Evolutionary conservation across 2,888 invertebrate genomes (phyloP).

Genomic region (Alloplasta piceator): DNA sequence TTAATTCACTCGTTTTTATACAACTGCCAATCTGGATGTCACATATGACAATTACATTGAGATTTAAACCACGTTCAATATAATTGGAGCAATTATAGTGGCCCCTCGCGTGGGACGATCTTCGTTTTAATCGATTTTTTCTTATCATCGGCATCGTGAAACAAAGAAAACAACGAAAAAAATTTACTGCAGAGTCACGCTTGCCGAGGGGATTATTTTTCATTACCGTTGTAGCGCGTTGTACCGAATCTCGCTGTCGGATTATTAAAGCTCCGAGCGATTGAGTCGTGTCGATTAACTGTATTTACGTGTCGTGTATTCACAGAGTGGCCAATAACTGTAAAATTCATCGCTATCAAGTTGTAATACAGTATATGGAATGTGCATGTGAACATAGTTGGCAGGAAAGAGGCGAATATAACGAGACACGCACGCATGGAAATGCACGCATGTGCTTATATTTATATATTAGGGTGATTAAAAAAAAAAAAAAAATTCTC

Average conservation of each 20-base stretch:
- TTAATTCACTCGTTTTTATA: too few relatives aligned
- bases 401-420: slow-evolving; percentile 23
- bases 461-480: too few relatives aligned
- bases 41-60: not conserved
- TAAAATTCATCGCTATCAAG: slow-evolving; percentile 19
- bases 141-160: not conserved
- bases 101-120: not conserved
- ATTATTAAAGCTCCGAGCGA: not conserved
- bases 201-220: slow-evolving; percentile 1
- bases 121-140: not conserved
- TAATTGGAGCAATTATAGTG: too few relatives aligned
- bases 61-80: too few relatives aligned
- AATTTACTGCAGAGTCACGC: not conserved
- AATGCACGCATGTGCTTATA: slow-evolving; percentile 71
- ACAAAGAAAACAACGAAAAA: not conserved
- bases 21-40: not conserved
- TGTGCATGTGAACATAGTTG: slow-evolving; percentile 12
- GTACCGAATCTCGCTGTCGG: too few relatives aligned
- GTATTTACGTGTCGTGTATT: slow-evolving; percentile 16
- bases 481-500: too few relatives aligned
- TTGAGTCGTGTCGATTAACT: slow-evolving; percentile 26
- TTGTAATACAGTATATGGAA: slow-evolving; percentile 14
- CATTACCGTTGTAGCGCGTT: too few relatives aligned
- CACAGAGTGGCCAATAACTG: slow-evolving; percentile 23
- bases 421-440: slow-evolving; percentile 63